Evolutionary conservation across 2,113 vertebrate genomes (phyloP).

Genomic region (Hippocampus zosterae): DNA sequence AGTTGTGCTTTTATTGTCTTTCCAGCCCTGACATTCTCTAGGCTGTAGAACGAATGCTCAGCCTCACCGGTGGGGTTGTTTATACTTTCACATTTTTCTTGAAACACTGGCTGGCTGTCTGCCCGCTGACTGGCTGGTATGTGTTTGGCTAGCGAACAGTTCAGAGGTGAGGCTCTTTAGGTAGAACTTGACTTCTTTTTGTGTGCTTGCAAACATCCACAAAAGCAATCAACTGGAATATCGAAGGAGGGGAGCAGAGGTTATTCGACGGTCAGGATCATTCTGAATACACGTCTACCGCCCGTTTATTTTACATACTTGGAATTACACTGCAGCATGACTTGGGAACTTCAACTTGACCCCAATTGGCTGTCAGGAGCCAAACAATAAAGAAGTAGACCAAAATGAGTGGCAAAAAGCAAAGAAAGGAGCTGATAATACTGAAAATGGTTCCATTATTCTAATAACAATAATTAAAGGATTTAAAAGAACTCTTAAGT

Average conservation of each 20-base stretch:
- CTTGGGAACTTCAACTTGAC: not conserved
- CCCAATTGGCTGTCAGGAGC: not conserved
- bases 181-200: not conserved
- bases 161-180: not conserved
- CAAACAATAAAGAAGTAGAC: not conserved
- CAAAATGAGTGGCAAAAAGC: no score
- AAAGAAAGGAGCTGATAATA: not conserved
- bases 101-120: constrained; percentile 3
- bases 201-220: not conserved
- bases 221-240: not conserved
- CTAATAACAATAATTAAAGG: not conserved
- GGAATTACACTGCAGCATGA: not conserved
- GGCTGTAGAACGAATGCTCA: constrained; percentile 12
- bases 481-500: not conserved
- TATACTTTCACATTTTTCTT: constrained; percentile 12
- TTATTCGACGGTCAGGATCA: not conserved
- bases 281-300: not conserved
- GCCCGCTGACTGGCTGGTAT: not conserved
- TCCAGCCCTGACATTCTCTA: constrained; percentile 15
- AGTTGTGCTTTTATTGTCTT: constrained; percentile 30
- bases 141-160: not conserved
- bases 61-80: constrained; percentile 16
- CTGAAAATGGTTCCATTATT: not conserved
- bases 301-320: not conserved
- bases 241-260: not conserved